Conservation (phyloP, 2,113 vertebrate genomes). For the Brachionichthys hirsutus region DNA sequence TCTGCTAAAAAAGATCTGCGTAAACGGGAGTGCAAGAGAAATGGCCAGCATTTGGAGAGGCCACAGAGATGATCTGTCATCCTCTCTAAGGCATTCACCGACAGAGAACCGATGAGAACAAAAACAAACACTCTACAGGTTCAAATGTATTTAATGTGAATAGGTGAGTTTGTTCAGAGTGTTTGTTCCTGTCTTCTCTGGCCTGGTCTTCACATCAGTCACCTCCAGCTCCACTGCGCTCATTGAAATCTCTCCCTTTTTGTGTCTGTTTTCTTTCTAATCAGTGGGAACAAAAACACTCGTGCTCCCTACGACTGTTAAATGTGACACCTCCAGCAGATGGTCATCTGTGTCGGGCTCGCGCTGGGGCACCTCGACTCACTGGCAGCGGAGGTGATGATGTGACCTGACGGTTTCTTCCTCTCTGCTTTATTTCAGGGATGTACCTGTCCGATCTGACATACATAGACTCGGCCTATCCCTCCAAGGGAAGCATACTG, state of each 20-base stretch:
- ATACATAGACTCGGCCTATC: conserved; percentile 97
- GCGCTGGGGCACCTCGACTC: neutral
- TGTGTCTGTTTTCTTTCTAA: conserved; percentile 39
- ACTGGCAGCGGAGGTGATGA: neutral
- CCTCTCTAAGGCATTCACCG: neutral
- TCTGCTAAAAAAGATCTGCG: conserved; percentile 23
- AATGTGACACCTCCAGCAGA: conserved; percentile 29
- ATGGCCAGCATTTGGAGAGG: conserved; percentile 16
- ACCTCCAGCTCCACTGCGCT: neutral
- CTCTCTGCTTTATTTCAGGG: conserved; percentile 76
- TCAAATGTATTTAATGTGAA: conserved; percentile 17
- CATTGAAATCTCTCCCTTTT: conserved; percentile 7
- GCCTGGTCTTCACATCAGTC: too few relatives aligned
- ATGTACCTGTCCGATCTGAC: conserved; percentile 98
- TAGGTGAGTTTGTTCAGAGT: neutral
- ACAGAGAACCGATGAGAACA: neutral
- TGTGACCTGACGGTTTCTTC: neutral
- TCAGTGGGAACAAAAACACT: conserved; percentile 23
- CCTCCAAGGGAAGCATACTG: conserved; percentile 97
- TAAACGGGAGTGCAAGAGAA: neutral
- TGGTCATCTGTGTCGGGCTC: conserved; percentile 24
- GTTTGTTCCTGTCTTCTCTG: too few relatives aligned
- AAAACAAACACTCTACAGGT: too few relatives aligned
- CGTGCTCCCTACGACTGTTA: conserved; percentile 3
- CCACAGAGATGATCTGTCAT: conserved; percentile 26